Base-by-base conservation (phyloP, 2,888 invertebrate species). In the Leptinotarsa haldemani region DNA sequence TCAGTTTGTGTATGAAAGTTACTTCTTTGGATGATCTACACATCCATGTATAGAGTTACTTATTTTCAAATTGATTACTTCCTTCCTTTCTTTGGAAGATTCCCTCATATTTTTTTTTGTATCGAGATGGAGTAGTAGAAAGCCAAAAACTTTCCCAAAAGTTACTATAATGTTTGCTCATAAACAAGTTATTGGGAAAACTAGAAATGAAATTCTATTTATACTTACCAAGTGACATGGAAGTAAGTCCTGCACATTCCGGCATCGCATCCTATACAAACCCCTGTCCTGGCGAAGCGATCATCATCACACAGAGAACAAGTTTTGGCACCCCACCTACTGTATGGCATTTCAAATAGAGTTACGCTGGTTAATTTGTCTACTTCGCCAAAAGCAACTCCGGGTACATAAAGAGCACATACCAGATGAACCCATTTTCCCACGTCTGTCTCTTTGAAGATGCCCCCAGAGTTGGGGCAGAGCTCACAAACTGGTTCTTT, bases 391-490 rank as follows among this genome's bases (percentile, higher is more conserved):
- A 99, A 98, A 20, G 97, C 97, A 47, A 99, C 97, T 16, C 98
- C 98, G 18, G 97, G 98, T 12, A 98, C 96, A 88, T 99, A 99
- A 7, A 99, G 90, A 0, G 99, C 98, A 89, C 99, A 99, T 3
- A 99, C 84, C 69, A 99, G 89, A 88, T 99, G 99, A 2, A 99
- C 98, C 99, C 99, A 99, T 87, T 96, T 96, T 9, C 98, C 97
- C 67, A 97, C 96, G 89, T 98, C 98, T 0, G 98, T 98, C 88
- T 98, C 97, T 88, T 99, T 99, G 86, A 93, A 98, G 87, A 93
- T 98, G 80, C 94, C 97, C 82, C 94, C 94, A 85, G 91, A 92
- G 86, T 97, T 97, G 0, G 99, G 99, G 85, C 99, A 99, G 18
- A 99, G 89, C 88, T 99, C 98, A 87, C 99, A 99, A 52, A 91